Evolutionary conservation across 2,888 invertebrate genomes (phyloP), one percentile per base, ranked within the genome.

Genomic region (Agrilus cyanescens): DNA sequence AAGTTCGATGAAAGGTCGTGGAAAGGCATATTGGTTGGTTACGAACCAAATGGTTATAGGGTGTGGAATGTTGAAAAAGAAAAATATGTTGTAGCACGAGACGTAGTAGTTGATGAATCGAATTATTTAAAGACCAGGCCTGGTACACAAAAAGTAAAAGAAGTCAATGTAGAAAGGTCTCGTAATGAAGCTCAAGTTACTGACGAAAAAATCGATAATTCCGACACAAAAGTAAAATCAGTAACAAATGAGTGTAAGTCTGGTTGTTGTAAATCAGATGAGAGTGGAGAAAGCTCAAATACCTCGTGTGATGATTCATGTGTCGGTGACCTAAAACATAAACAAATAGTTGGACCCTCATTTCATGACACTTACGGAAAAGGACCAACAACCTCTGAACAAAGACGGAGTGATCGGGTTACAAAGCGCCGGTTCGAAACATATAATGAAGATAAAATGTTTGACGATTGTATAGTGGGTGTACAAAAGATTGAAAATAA

Each of bases 1-100:
- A 60, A 60, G 50, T 58, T 60, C 50, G 59, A 61, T 46, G 48
- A 56, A 39, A 62, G 58, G 46, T 61, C 59, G 38, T 54, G 47
- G 49, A 62, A 62, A 55, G 58, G 52, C 16, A 58, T 59, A 45
- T 40, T 62, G 13, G 53, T 57, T 15, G 59, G 56, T 5, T 61
- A 57, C 50, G 56, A 52, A 52, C 48, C 54, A 45, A 59, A 58
- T 48, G 58, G 57, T 13, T 60, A 59, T 51, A 59, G 55, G 51
- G 48, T 60, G 39, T 59, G 47, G 50, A 50, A 58, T 44, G 40
- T 48, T 18, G 52, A 57, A 50, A 45, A 37, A 46, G 49, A 50
- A 41, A 55, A 55, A 37, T 57, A 44, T 50, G 35, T 52, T 15
- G 47, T 50, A 37, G 58, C 51, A 7, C 50, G 60, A 45, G 60